Evolutionary conservation across 2,888 invertebrate genomes (phyloP).

Genomic region (Piscicola geometra): DNA sequence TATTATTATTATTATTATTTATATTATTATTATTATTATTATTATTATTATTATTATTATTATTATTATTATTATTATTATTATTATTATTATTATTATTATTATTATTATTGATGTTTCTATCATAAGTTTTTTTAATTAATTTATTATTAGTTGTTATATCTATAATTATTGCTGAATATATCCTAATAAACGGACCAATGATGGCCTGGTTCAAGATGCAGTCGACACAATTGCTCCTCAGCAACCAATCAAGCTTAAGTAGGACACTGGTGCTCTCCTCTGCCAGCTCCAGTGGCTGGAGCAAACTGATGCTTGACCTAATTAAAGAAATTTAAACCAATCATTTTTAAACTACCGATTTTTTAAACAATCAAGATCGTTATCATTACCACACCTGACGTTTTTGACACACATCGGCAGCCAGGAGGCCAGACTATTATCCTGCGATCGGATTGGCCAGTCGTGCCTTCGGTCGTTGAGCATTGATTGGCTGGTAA

Average conservation of each 20-base stretch:
- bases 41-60: neutral
- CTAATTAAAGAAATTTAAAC: slow-evolving; percentile 50
- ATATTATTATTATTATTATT: neutral
- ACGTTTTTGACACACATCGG: slow-evolving; percentile 76
- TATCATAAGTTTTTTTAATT: too few relatives aligned
- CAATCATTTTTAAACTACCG: too few relatives aligned
- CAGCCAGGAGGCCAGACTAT: slow-evolving; percentile 62
- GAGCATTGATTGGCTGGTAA: slow-evolving; percentile 56
- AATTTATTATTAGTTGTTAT: neutral
- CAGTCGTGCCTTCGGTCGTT: slow-evolving; percentile 60
- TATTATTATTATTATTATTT: neutral
- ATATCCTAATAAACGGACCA: slow-evolving; percentile 51
- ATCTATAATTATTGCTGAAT: neutral
- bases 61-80: neutral
- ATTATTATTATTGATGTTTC: neutral
- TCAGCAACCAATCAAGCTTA: slow-evolving; percentile 77
- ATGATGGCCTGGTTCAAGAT: slow-evolving; percentile 78
- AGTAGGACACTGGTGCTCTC: slow-evolving; percentile 81
- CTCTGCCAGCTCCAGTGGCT: slow-evolving; percentile 78
- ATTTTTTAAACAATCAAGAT: neutral
- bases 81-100: neutral
- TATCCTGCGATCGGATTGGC: slow-evolving; percentile 50
- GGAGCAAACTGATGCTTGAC: slow-evolving; percentile 70
- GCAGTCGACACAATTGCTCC: slow-evolving; percentile 77
- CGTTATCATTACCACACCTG: slow-evolving; percentile 49